Evolutionary conservation across 2,113 vertebrate species (phyloP).

Genomic region (Xenus cinereus): DNA sequence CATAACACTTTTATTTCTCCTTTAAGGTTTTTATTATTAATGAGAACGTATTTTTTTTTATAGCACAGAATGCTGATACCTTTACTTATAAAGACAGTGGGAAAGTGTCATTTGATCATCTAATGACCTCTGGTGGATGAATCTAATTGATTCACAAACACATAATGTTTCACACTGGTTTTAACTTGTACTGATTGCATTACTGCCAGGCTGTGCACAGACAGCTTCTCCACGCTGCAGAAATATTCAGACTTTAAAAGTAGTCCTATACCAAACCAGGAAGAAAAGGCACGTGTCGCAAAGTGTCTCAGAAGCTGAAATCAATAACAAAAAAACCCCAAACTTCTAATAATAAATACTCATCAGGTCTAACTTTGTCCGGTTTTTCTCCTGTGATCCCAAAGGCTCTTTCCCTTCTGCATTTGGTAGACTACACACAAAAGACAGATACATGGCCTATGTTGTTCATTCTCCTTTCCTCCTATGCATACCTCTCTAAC

Average conservation of each 20-base stretch:
- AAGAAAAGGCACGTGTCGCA: not conserved
- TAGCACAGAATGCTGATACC: conserved; percentile 36
- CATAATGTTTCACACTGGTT: conserved; percentile 27
- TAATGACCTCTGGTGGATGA: conserved; percentile 75
- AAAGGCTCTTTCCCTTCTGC: not conserved
- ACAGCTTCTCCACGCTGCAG: not conserved
- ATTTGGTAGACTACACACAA: not conserved
- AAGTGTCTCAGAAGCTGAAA: not conserved
- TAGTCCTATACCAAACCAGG: not conserved
- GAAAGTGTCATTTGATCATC: conserved; percentile 68
- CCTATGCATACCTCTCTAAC: fast-evolving
- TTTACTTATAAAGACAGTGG: conserved; percentile 54
- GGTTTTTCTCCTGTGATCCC: not conserved
- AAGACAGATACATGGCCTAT: not conserved
- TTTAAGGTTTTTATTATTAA: conserved; percentile 67
- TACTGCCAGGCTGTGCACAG: not conserved
- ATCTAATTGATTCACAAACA: conserved; percentile 65
- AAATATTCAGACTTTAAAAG: not conserved
- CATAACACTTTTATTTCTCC: conserved; percentile 53
- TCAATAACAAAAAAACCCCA: not conserved
- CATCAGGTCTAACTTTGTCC: not conserved
- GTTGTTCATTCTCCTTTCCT: not conserved
- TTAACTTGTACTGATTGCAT: conserved; percentile 1
- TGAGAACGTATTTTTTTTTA: conserved; percentile 61
- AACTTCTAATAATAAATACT: not conserved